These are phyloP conservation scores for Ceriagrion tenellum DNA, from an alignment of 2,888 invertebrate genomes.

Conservation along the genomic window DNA sequence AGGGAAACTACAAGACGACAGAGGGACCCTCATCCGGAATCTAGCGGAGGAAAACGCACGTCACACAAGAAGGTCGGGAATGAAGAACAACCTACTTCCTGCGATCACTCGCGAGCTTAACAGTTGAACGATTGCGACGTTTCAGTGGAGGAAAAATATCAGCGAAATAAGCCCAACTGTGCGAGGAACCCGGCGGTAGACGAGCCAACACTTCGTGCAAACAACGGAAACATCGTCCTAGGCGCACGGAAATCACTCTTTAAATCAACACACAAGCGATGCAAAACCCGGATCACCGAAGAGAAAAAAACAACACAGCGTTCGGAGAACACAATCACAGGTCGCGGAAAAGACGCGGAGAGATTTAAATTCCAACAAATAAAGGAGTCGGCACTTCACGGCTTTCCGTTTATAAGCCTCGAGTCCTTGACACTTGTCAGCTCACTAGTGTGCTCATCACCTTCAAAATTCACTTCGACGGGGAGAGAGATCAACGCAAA, in stretches of 20 bases:
- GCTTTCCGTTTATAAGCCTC: not conserved
- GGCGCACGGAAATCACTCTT: not conserved
- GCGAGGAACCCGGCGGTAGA: not conserved
- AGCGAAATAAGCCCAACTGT: not conserved
- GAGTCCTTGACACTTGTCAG: not conserved
- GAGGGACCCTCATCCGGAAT: too few species aligned
- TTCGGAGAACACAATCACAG: not conserved
- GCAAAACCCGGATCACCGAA: not conserved
- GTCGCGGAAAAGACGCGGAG: not conserved
- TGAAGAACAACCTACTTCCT: too few species aligned
- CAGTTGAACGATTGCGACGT: not conserved
- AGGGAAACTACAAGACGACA: too few species aligned
- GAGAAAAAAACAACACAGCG: not conserved
- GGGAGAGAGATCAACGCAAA: not conserved
- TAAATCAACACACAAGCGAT: not conserved
- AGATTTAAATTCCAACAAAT: not conserved
- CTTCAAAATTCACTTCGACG: not conserved
- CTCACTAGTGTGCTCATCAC: too few species aligned
- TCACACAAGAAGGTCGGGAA: too few species aligned
- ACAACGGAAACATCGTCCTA: too few species aligned
- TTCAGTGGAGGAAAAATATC: not conserved
- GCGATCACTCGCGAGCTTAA: too few species aligned
- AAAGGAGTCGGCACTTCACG: not conserved
- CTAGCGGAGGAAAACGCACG: too few species aligned
- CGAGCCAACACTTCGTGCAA: not conserved